Evolutionary conservation across 2,888 invertebrate species (phyloP), one percentile per base, ranked within the genome.

Genomic region (Dinocampus coccinellae): DNA sequence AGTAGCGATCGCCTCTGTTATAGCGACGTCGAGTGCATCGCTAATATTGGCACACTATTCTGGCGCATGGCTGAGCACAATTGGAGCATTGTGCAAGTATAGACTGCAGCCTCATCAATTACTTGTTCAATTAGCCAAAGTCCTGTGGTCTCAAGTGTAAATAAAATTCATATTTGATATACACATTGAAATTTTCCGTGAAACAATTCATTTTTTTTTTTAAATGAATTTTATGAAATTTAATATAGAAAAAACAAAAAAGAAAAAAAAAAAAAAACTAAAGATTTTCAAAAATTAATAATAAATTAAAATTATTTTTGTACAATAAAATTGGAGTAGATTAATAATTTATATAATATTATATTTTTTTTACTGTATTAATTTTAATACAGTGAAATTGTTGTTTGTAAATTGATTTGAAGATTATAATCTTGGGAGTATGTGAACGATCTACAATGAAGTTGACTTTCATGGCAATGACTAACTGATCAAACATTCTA

Each of bases 21-120:
- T 82, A 80, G 80, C 81, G 80, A 83, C 78, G 81, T 83, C 83
- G 83, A 83, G 83, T 83, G 83, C 83, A 83, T 83, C 82, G 83
- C 83, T 83, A 83, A 83, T 83, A 83, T 83, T 83, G 83, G 83
- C 82, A 63, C 42, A 60, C 65, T 71, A 65, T 77, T 79, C 78
- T 78, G 80, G 79, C 79, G 82, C 83, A 82, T 79, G 78, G 82
- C 78, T 79, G 83, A 81, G 82, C 82, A 83, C 83, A 83, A 83
- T 83, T 83, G 83, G 83, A 83, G 83, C 83, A 82, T 83, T 83
- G 83, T 83, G 81, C 82, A 83, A 83, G 83, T 83, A 82, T 81
- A 82, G 83, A 83, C 83, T 83, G 83, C 83, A 81, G 83, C 78
- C 83, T 83, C 83, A 83, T 83, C 83, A 82, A 83, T 83, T 83